Evolutionary conservation across 2,888 invertebrate genomes (phyloP).

Genomic region (Cerastis rubricosa): DNA sequence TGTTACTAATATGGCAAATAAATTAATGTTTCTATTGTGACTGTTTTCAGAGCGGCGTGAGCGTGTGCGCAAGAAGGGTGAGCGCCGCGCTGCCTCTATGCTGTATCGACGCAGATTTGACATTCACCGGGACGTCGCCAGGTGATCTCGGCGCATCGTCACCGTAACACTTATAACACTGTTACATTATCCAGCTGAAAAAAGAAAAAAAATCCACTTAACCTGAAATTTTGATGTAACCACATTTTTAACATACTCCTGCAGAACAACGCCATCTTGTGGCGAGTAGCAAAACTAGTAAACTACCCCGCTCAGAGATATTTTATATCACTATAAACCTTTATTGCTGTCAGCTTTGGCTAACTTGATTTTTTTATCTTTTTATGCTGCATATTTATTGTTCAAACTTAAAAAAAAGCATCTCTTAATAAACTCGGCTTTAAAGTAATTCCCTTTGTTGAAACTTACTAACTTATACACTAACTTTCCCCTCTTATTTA

Average conservation of each 20-base stretch:
- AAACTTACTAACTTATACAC: conserved; percentile 39
- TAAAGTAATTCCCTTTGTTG: neutral
- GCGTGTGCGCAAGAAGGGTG: conserved; percentile 76
- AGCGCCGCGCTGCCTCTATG: conserved; percentile 87
- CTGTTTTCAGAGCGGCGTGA: conserved; percentile 81
- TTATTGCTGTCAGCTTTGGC: conserved; percentile 19
- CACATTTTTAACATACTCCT: conserved; percentile 49
- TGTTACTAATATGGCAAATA: neutral
- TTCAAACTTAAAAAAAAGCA: neutral
- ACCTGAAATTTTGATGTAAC: conserved; percentile 62
- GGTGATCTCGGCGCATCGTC: conserved; percentile 88
- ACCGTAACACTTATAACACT: conserved; percentile 59
- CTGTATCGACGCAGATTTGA: conserved; percentile 92
- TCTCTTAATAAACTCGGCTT: neutral
- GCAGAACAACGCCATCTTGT: conserved; percentile 46
- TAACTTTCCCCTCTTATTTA: conserved; percentile 33
- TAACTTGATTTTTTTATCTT: conserved; percentile 29
- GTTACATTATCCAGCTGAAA: conserved; percentile 54
- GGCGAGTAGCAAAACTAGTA: conserved; percentile 45
- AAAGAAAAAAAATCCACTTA: conserved; percentile 54
- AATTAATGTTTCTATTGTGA: conserved; percentile 1
- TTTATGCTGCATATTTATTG: conserved; percentile 12
- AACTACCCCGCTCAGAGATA: conserved; percentile 26
- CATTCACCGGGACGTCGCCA: conserved; percentile 93
- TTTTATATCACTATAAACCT: neutral